Evolutionary conservation across 1,140 invertebrate genomes (phyloP), one percentile per base, ranked within the genome.

Genomic region (Dermatophagoides farinae): DNA sequence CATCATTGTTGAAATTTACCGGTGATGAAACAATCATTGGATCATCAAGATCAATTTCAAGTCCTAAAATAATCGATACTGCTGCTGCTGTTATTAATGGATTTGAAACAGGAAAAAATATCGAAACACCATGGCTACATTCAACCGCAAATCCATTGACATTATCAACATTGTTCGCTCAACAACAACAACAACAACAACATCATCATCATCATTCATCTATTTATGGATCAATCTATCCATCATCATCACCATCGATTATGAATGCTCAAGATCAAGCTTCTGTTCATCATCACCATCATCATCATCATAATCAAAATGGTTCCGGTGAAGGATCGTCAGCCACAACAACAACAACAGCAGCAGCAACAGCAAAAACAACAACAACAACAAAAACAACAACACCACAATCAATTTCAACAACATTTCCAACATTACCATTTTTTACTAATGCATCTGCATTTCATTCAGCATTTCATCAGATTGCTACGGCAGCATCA

Each of bases 381-480:
- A n/a, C n/a, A n/a, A n/a, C n/a, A n/a, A n/a, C n/a, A n/a, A n/a
- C n/a, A n/a, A n/a, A n/a, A n/a, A n/a, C n/a, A n/a, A n/a, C 31
- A 31, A 4, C 31, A 31, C 37, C 51, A 22, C 51, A n/a, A 9
- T 18, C 46, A 22, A 31, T 12, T 61, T 49, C 22, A 40, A 52
- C 22, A 40, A 52, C 25, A n/a, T 16, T 23, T 20, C 38, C 60
- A 25, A 11, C 47, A 52, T 43, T 37, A 22, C 25, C 31, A 12
- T 38, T 52, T 1, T 44, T 31, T 12, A 37, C 60, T 4, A 18
- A 60, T 12, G 25, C 37, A 14, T 14, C 23, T 10, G 61, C 61
- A 12, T 61, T 61, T 46, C 61, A 61, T n/a, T 61, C 61, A 40
- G 40, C 60, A 54, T 61, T 61, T 25, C 61, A 61, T 41, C 57